A percentile compares a stretch with the other conserved stretches of the same genome.
These are phyloP conservation scores for Sorex araneus DNA, from an alignment of 2,113 vertebrate genomes.

Conservation along the genomic window DNA sequence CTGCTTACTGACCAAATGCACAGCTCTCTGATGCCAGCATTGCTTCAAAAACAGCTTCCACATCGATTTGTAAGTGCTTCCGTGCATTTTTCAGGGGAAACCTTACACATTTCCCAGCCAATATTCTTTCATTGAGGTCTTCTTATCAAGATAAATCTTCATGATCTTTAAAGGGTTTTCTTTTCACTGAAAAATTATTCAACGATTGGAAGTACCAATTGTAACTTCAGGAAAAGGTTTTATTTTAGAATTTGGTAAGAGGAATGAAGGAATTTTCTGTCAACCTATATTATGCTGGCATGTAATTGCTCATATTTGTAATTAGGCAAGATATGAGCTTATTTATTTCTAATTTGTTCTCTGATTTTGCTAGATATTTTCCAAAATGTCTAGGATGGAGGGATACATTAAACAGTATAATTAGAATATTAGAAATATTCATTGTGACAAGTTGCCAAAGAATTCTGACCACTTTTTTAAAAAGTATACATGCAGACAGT, in stretches of 20 bases:
- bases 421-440: neutral
- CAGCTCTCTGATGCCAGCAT: neutral
- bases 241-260: conserved; percentile 31
- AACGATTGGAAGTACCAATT: neutral
- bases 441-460: neutral
- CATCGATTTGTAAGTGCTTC: conserved; percentile 59
- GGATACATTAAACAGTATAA: conserved; percentile 39
- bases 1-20: conserved; percentile 63
- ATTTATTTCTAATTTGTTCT: conserved; percentile 57
- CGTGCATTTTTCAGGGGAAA: neutral
- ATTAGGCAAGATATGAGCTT: neutral
- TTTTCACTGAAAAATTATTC: neutral
- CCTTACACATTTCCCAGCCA: neutral
- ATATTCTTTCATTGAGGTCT: conserved; percentile 9
- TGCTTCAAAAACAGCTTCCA: conserved; percentile 17
- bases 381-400: conserved; percentile 31
- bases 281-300: neutral
- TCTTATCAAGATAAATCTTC: neutral
- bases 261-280: conserved; percentile 22
- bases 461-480: conserved; percentile 16
- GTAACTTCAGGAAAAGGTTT: conserved; percentile 24
- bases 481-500: neutral
- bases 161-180: neutral
- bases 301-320: conserved; percentile 45
- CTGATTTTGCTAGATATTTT: conserved; percentile 21